Evolutionary conservation across 2,888 invertebrate species (phyloP).

Genomic region (Ommatoiulus sabulosus): DNA sequence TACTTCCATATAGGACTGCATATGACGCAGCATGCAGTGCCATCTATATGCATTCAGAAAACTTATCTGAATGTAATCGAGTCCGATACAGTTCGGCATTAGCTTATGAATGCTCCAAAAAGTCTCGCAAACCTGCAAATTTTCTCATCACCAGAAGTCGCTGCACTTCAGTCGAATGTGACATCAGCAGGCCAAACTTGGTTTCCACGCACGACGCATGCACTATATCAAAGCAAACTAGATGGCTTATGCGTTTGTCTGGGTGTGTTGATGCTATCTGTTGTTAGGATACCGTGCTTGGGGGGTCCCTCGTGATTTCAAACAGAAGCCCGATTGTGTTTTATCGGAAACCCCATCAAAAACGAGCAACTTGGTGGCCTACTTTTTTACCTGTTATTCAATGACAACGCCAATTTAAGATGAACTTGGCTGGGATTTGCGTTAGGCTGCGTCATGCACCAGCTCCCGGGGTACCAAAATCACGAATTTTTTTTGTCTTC

Average conservation of each 20-base stretch:
- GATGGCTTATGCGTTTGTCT: not conserved
- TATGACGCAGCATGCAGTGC: no score
- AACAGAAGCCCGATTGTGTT: constrained; percentile 40
- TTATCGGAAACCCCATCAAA: constrained; percentile 22
- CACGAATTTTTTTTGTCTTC: not conserved
- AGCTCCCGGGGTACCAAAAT: not conserved
- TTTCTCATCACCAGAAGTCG: not conserved
- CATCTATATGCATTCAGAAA: no score
- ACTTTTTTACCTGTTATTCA: constrained; percentile 36
- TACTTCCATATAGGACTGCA: no score
- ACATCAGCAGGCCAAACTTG: not conserved
- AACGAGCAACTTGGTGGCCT: constrained; percentile 11
- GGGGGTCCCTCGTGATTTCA: constrained; percentile 41
- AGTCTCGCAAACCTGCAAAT: not conserved
- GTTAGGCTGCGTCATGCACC: not conserved
- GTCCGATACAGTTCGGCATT: not conserved
- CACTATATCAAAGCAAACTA: constrained; percentile 9
- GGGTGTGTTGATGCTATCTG: constrained; percentile 20
- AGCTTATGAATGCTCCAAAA: not conserved
- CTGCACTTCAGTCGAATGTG: not conserved
- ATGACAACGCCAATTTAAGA: constrained; percentile 18
- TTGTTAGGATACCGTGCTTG: constrained; percentile 41
- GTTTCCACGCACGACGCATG: not conserved
- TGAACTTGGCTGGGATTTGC: constrained; percentile 11
- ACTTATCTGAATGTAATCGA: no score